Percentiles rank a stretch among this genome's conserved stretches.
These are phyloP conservation scores for Metacarcinus magister DNA, from an alignment of 2,888 invertebrate species.

Conservation along the genomic window DNA sequence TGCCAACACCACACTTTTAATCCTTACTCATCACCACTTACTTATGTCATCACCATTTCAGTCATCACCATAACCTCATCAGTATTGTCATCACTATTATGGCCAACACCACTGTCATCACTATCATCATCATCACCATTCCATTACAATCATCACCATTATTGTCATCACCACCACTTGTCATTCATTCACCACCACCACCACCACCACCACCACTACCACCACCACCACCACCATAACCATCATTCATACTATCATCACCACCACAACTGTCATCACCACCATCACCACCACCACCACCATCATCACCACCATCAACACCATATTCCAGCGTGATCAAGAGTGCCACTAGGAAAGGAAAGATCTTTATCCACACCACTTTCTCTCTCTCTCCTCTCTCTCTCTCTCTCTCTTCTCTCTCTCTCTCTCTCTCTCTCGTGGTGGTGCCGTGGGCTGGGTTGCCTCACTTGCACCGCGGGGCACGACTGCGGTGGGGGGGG, in stretches of 20 bases:
- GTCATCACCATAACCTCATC: neutral
- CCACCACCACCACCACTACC: neutral
- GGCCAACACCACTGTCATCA: neutral
- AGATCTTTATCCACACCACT: neutral
- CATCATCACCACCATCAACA: neutral
- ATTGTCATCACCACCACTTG: neutral
- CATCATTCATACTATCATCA: neutral
- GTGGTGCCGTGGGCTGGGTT: neutral
- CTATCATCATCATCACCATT: too few relatives aligned
- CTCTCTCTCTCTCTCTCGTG: neutral
- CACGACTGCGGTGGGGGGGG: constrained; percentile 26
- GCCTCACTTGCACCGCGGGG: neutral
- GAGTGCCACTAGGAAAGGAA: constrained; percentile 1
- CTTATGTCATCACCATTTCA: neutral
- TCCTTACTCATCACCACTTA: neutral
- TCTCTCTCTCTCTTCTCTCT: constrained; percentile 22
- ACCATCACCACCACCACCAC: neutral
- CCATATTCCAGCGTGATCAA: neutral
- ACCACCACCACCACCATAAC: neutral
- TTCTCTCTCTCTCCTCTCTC: constrained; percentile 6
- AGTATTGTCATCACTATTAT: neutral
- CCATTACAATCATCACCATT: neutral
- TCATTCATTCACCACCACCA: neutral
- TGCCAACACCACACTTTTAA: constrained; percentile 10
- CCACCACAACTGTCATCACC: neutral